Evolutionary conservation across 2,113 vertebrate species (phyloP).

Genomic region (Cacatua alba): DNA sequence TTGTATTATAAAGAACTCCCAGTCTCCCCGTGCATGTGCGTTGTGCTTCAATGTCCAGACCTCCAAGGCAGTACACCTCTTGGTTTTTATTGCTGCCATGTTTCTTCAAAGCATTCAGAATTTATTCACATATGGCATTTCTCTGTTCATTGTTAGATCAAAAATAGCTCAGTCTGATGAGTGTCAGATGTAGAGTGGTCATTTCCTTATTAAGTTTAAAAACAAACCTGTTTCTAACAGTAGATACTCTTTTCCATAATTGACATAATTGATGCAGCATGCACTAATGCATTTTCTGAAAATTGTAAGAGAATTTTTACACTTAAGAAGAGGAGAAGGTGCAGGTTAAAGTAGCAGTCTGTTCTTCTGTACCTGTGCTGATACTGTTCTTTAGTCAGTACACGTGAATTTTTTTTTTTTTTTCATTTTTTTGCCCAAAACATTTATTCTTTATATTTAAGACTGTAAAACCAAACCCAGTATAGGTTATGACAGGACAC

Average conservation of each 20-base stretch:
- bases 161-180: conserved; percentile 54
- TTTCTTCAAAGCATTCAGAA: conserved; percentile 39
- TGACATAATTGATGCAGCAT: background rate
- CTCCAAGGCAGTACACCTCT: conserved; percentile 1
- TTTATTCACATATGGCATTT: conserved; percentile 48
- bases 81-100: conserved; percentile 5
- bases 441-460: background rate
- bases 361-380: background rate
- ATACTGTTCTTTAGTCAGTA: background rate
- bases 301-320: background rate
- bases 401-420: background rate
- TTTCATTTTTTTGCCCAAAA: background rate
- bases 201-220: conserved; percentile 39
- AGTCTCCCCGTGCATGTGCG: background rate
- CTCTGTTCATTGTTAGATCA: conserved; percentile 30
- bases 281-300: background rate
- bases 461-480: background rate
- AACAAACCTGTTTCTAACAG: conserved; percentile 46
- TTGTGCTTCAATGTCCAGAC: background rate
- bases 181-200: conserved; percentile 42
- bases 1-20: background rate
- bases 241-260: background rate
- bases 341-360: background rate
- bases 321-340: background rate
- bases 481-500: background rate